Evolutionary conservation across 2,888 invertebrate species (phyloP).

Genomic region (Diachrysia chrysitis): DNA sequence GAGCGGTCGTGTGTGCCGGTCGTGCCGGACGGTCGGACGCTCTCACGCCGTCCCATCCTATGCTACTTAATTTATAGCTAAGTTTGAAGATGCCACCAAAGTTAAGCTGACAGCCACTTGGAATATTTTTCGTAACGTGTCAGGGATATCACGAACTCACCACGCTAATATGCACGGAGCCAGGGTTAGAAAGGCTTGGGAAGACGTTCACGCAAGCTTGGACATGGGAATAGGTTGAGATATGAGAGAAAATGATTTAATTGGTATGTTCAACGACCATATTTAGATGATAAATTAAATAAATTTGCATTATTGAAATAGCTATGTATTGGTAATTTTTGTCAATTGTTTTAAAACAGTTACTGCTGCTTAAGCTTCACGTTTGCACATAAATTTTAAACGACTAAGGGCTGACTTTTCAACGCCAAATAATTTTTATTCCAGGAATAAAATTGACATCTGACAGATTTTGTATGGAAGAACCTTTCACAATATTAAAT

Average conservation of each 20-base stretch:
- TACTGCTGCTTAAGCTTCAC: no score
- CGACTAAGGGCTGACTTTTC: no score
- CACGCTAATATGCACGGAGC: not conserved
- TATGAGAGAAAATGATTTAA: not conserved
- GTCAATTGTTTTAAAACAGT: no score
- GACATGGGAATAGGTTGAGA: not conserved
- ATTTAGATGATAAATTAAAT: not conserved
- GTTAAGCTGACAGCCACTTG: slow-evolving; percentile 55
- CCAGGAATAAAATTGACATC: no score
- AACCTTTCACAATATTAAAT: no score
- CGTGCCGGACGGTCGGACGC: slow-evolving; percentile 80
- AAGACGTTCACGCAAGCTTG: not conserved
- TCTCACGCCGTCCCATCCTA: slow-evolving; percentile 71
- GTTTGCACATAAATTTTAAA: no score
- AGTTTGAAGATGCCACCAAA: slow-evolving; percentile 52
- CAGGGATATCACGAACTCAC: slow-evolving; percentile 48
- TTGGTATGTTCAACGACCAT: not conserved
- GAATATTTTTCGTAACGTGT: slow-evolving; percentile 55
- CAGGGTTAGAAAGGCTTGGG: not conserved
- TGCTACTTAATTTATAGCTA: slow-evolving; percentile 64
- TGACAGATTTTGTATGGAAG: no score
- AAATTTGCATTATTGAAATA: no score
- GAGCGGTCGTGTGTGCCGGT: slow-evolving; percentile 67
- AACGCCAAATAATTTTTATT: no score
- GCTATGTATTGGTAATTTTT: no score